Evolutionary conservation across 1,140 invertebrate genomes (phyloP), one percentile per base, ranked within the genome.

Genomic region (Papilio dardanus): DNA sequence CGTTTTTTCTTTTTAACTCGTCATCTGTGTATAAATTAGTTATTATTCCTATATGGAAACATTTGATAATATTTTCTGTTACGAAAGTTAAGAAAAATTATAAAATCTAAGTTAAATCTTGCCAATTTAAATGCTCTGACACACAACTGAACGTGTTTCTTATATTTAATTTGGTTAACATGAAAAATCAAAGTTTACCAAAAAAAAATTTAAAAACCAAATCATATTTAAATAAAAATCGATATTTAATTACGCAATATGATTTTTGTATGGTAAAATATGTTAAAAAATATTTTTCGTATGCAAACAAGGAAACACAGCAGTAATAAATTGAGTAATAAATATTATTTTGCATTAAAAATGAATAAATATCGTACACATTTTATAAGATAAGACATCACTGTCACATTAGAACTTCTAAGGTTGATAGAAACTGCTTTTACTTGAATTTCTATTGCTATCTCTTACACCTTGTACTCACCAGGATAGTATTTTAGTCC

Each of bases 201-300:
- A 62, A 46, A 40, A 54, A 62, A 58, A 24, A 28, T 30, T 62
- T 62, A 30, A 62, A 62, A 30, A 62, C 24, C 54, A 62, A 62
- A 62, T 62, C 21, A 28, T 28, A 16, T 4, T 14, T 62, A 30
- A 62, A 28, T 14, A 28, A 62, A 62, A 62, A 62, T 24, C 21
- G 21, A 58, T 2, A 24, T 28, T 62, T 16, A 30, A 1, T 58
- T 28, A 24, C 10, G 54, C 24, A 62, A 62, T 28, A 21, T 3
- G 54, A 30, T 28, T 28, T 62, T 62, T 30, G 12, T 28, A 62
- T 62, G 54, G 1, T 62, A 28, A 62, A 21, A 62, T 30, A 12
- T 62, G 21, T 12, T 12, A 62, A 28, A 2, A 58, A 5, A 5
- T 62, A 62, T 62, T n/a, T n/a, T n/a, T 30, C 3, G 10, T 62